Evolutionary conservation across 1,140 invertebrate species (phyloP).

Genomic region (Pollicipes pollicipes): DNA sequence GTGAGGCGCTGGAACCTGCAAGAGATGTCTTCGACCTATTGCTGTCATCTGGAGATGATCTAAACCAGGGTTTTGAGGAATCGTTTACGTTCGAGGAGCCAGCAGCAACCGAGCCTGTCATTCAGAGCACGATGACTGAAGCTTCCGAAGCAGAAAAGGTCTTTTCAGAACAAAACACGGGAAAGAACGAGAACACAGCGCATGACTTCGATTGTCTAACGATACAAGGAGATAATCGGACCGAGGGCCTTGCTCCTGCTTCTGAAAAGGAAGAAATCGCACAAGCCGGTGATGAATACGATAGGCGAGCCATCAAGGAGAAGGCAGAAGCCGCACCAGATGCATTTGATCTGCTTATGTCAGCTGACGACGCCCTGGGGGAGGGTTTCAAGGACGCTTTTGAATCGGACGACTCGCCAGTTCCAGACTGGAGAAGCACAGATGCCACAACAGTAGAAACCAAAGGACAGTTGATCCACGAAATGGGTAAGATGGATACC

Average conservation of each 20-base stretch:
- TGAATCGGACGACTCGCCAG: neutral
- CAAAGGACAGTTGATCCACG: neutral
- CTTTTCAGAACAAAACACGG: neutral
- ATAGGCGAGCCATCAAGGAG: too few species aligned
- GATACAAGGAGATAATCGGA: neutral
- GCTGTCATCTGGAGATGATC: neutral
- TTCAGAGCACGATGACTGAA: too few species aligned
- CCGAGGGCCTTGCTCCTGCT: neutral
- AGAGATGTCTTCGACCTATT: too few species aligned
- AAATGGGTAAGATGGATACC: too few species aligned
- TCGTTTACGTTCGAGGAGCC: neutral
- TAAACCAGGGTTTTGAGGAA: neutral
- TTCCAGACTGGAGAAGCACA: neutral
- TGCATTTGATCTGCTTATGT: neutral
- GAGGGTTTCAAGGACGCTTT: neutral
- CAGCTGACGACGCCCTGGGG: neutral
- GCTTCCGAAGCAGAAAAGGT: too few species aligned
- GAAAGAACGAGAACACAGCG: neutral
- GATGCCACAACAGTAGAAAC: neutral
- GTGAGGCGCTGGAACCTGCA: too few species aligned
- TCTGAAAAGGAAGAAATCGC: too few species aligned
- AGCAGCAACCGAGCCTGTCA: too few species aligned
- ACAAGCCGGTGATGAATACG: too few species aligned
- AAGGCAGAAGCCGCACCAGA: neutral
- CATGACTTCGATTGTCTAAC: neutral